Evolutionary conservation across 1,140 invertebrate genomes (phyloP).

Genomic region (Aleiodes sp.): DNA sequence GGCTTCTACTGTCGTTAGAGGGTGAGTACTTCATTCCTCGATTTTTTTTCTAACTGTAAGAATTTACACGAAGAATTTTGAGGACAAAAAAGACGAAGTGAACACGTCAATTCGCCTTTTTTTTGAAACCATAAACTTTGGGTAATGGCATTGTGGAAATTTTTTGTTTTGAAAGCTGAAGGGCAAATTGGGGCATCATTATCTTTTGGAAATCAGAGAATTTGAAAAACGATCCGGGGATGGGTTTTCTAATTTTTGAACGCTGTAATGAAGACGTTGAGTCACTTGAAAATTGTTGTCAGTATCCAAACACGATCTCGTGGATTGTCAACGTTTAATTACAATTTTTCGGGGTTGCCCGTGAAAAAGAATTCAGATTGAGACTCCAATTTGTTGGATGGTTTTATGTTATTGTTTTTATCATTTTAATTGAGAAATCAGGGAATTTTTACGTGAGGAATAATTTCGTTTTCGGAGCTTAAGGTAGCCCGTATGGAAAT

Average conservation of each 20-base stretch:
- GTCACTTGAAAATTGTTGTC: slow-evolving; percentile 20
- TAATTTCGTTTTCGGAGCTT: too few species aligned
- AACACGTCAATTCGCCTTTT: slow-evolving; percentile 1
- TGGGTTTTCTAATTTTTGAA: slow-evolving; percentile 10
- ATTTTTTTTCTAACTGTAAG: slow-evolving; percentile 5
- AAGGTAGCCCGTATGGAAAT: too few species aligned
- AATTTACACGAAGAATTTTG: background rate
- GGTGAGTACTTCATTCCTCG: background rate
- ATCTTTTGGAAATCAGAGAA: background rate
- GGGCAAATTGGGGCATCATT: background rate
- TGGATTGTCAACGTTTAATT: too few species aligned
- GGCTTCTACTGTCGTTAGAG: slow-evolving; percentile 20
- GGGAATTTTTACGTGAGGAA: too few species aligned
- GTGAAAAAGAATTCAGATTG: too few species aligned
- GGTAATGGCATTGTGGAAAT: background rate
- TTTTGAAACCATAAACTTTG: background rate
- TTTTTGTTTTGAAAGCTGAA: background rate
- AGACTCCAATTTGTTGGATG: too few species aligned
- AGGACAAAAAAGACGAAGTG: background rate
- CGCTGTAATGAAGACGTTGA: slow-evolving; percentile 38
- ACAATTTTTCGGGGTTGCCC: too few species aligned
- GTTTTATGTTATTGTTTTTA: too few species aligned
- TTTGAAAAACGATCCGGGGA: background rate
- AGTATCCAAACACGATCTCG: slow-evolving; percentile 38
- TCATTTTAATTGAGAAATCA: too few species aligned